Conservation (phyloP, 2,888 invertebrate genomes). For the Anorthoa munda region DNA sequence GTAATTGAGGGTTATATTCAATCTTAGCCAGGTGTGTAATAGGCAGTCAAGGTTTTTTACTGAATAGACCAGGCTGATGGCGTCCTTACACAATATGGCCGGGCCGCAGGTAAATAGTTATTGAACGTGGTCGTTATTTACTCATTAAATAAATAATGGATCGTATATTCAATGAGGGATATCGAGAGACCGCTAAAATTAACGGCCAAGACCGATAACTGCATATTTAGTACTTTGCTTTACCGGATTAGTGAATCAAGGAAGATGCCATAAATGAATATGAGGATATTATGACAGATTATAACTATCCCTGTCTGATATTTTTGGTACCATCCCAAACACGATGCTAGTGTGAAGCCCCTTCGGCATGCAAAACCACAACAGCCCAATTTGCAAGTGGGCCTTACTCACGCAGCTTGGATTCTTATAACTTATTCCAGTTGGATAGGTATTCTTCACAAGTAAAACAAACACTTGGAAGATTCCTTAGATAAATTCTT, state of each 20-base stretch:
- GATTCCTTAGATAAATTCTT: not conserved
- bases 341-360: no score
- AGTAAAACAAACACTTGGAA: slow-evolving; percentile 6
- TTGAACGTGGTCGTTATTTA: slow-evolving; percentile 39
- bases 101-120: slow-evolving; percentile 34
- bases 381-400: no score
- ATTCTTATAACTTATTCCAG: not conserved
- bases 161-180: slow-evolving; percentile 29
- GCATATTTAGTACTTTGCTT: not conserved
- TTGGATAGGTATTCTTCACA: not conserved
- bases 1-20: slow-evolving; percentile 63
- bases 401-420: not conserved
- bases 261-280: not conserved
- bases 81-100: slow-evolving; percentile 55
- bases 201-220: slow-evolving; percentile 14
- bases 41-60: slow-evolving; percentile 54
- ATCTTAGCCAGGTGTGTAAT: slow-evolving; percentile 60
- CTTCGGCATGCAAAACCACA: no score
- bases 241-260: not conserved
- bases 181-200: slow-evolving; percentile 36
- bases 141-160: slow-evolving; percentile 44
- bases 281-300: not conserved
- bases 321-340: not conserved
- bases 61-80: slow-evolving; percentile 48
- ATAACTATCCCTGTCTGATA: not conserved